phyloP scores from a whole-genome alignment of 2,888 invertebrate species.

The Plutella xylostella region DNA sequence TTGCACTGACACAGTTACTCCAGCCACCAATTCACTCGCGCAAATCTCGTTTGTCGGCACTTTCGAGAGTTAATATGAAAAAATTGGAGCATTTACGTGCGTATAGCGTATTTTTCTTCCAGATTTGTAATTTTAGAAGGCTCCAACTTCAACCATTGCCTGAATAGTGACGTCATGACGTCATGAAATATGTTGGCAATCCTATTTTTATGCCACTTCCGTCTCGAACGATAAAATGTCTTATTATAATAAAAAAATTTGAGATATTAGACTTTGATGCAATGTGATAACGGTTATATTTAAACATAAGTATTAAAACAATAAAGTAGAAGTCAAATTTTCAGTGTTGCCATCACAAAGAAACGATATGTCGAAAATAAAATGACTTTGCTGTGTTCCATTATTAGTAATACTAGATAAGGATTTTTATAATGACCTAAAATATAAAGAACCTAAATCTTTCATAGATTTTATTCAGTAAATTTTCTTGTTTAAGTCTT shows the following conservation, averaged over 20 bases:
- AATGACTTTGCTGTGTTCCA: neutral
- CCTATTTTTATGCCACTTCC: constrained; percentile 66
- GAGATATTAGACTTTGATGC: constrained; percentile 36
- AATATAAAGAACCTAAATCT: no score
- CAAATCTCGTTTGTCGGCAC: constrained; percentile 39
- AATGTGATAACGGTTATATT: constrained; percentile 36
- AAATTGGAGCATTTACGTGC: constrained; percentile 40
- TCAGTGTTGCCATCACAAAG: constrained; percentile 31
- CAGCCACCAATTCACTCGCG: constrained; percentile 31
- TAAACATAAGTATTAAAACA: constrained; percentile 22
- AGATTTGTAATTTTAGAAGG: constrained; percentile 65
- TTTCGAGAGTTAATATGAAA: constrained; percentile 30
- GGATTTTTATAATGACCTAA: no score
- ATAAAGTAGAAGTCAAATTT: constrained; percentile 31
- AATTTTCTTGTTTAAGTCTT: no score
- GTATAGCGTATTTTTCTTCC: constrained; percentile 48
- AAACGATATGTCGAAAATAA: neutral
- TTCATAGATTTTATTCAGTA: no score
- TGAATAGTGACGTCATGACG: constrained; percentile 54
- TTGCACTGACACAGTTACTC: constrained; percentile 2
- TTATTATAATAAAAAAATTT: constrained; percentile 29
- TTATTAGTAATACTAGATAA: no score
- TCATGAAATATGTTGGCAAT: constrained; percentile 67
- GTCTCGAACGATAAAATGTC: constrained; percentile 45
- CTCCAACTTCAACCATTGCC: constrained; percentile 34